Evolutionary conservation across 30 jellyfish, hydroid and myxozoan species (phyloP).

Genomic region (Aurelia sp.): DNA sequence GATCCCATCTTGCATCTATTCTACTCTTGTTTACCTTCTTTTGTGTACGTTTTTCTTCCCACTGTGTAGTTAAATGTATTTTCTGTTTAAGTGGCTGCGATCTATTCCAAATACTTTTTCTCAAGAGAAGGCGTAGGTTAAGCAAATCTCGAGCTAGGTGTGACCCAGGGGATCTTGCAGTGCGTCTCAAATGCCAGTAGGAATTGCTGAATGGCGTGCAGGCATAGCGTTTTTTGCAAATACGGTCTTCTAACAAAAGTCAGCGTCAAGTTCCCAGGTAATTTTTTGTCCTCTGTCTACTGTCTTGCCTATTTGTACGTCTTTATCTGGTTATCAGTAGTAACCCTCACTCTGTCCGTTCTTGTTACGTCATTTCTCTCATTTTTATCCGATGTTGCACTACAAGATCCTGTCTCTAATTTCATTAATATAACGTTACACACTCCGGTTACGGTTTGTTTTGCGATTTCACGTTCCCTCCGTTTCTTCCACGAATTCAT

Average conservation of each 20-base stretch:
- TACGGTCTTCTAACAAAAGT: constrained; percentile 9
- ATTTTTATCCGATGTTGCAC: constrained; percentile 15
- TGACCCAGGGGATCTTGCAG: no score
- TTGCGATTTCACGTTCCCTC: constrained; percentile 17
- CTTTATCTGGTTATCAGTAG: constrained; percentile 21
- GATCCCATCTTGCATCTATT: constrained; percentile 26
- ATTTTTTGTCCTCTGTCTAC: background rate
- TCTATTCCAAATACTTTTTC: background rate
- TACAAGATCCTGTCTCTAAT: background rate
- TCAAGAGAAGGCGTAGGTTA: constrained; percentile 4
- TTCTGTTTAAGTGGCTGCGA: constrained; percentile 29
- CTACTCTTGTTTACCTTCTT: no score
- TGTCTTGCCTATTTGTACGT: constrained; percentile 25
- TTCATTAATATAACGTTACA: constrained; percentile 13
- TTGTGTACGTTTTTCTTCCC: background rate
- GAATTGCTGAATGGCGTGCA: constrained; percentile 38
- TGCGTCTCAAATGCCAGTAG: no score
- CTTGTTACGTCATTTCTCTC: constrained; percentile 20
- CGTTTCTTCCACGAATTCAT: background rate
- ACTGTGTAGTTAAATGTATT: constrained; percentile 7
- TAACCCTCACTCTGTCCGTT: no score
- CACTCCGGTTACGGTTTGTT: constrained; percentile 18
- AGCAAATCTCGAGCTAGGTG: background rate
- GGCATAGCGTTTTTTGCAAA: constrained; percentile 41
- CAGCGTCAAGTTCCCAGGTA: background rate